Conservation (phyloP, 2,797 vertebrate species). For the Cottoperca gobio region DNA sequence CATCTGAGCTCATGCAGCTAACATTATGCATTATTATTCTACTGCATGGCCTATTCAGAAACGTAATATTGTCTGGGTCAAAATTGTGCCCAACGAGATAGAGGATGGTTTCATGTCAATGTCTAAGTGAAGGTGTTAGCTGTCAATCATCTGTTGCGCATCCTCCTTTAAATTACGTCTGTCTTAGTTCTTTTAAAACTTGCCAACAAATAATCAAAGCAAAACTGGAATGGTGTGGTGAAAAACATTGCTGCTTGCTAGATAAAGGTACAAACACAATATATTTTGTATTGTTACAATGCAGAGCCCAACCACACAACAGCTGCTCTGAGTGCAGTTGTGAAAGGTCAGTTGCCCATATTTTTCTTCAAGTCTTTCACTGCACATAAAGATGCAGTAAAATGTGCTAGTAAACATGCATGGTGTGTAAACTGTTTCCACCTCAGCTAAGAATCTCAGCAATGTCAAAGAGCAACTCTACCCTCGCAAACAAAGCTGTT, state of each 20-base stretch:
- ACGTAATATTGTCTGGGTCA: background rate
- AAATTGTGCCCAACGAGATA: background rate
- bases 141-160: background rate
- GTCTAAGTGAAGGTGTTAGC: background rate
- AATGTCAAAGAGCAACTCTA: slow-evolving; percentile 1
- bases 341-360: slow-evolving; percentile 6
- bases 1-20: background rate
- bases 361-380: background rate
- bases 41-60: background rate
- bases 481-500: slow-evolving; percentile 2
- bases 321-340: slow-evolving; percentile 22
- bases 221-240: background rate
- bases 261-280: slow-evolving; percentile 11
- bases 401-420: background rate
- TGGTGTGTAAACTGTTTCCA: background rate
- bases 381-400: background rate
- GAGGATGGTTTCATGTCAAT: background rate
- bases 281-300: background rate
- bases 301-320: background rate
- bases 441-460: background rate
- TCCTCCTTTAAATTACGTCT: background rate
- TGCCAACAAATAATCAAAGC: slow-evolving; percentile 9
- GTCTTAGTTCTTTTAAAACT: background rate
- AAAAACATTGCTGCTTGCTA: background rate
- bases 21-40: background rate